phyloP scores from a whole-genome alignment of 2,797 vertebrate species.

The Lithobates pipiens region DNA sequence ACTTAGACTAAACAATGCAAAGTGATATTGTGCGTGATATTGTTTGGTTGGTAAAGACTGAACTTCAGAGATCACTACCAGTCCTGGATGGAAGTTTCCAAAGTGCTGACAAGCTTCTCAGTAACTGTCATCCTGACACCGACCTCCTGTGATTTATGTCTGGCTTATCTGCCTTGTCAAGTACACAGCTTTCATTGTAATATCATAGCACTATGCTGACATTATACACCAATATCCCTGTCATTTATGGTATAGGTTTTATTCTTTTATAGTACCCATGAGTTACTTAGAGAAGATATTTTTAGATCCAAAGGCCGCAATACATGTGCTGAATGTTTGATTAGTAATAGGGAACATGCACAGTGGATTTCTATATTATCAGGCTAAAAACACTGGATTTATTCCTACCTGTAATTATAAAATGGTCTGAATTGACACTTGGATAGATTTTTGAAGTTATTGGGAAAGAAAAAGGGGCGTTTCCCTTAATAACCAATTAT shows the following conservation, averaged over 20 bases:
- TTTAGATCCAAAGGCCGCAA: not conserved
- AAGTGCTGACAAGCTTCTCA: conserved; percentile 9
- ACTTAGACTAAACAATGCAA: conserved; percentile 55
- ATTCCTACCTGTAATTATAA: not conserved
- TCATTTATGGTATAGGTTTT: conserved; percentile 17
- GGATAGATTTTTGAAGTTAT: not conserved
- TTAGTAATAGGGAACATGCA: too few relatives aligned
- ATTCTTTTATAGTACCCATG: not conserved
- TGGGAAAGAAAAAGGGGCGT: not conserved
- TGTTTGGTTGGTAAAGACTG: not conserved
- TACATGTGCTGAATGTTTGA: not conserved
- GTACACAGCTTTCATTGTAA: not conserved
- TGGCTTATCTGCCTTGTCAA: not conserved
- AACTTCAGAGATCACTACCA: conserved; percentile 5
- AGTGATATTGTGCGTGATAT: conserved; percentile 35
- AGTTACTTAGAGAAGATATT: not conserved
- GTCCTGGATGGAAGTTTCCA: conserved; percentile 3
- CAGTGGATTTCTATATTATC: not conserved
- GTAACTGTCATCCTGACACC: conserved; percentile 13
- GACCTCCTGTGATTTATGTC: conserved; percentile 5
- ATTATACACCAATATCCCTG: not conserved
- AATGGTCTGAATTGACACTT: not conserved
- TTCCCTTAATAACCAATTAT: not conserved
- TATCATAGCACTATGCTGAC: not conserved
- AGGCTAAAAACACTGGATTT: not conserved